Percentiles rank a stretch among this genome's conserved stretches.
phyloP scores from a whole-genome alignment of 1,140 invertebrate species.

The Heliconius eleuchia region DNA sequence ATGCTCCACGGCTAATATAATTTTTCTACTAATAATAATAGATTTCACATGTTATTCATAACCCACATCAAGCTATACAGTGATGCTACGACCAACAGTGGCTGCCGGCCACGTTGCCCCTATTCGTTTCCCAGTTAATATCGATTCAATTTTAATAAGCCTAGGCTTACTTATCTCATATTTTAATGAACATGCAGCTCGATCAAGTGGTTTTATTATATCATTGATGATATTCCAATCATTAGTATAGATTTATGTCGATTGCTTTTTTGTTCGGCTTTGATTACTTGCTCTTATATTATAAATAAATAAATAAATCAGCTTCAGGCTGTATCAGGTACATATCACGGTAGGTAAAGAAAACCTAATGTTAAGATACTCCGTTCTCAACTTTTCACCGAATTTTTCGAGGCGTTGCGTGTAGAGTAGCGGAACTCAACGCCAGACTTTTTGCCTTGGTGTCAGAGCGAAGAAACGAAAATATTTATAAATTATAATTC shows the following conservation, averaged over 20 bases:
- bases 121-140: constrained; percentile 39
- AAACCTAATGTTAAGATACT: too few relatives aligned
- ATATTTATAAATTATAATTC: too few relatives aligned
- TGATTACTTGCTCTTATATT: constrained; percentile 1
- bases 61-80: neutral
- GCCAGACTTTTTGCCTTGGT: too few relatives aligned
- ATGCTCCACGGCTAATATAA: too few relatives aligned
- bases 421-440: too few relatives aligned
- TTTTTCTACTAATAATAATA: neutral
- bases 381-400: too few relatives aligned
- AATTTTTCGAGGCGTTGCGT: too few relatives aligned
- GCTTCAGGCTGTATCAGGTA: too few relatives aligned
- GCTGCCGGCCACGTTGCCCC: constrained; percentile 38
- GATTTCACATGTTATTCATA: neutral
- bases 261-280: constrained; percentile 10
- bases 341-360: too few relatives aligned
- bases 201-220: constrained; percentile 23
- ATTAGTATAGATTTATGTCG: constrained; percentile 12
- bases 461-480: too few relatives aligned
- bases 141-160: constrained; percentile 33
- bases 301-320: neutral
- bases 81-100: constrained; percentile 32
- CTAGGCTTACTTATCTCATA: constrained; percentile 30
- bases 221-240: constrained; percentile 17
- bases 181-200: constrained; percentile 22